Evolutionary conservation across 1,140 invertebrate genomes (phyloP).

Genomic region (Caerostris extrusa): DNA sequence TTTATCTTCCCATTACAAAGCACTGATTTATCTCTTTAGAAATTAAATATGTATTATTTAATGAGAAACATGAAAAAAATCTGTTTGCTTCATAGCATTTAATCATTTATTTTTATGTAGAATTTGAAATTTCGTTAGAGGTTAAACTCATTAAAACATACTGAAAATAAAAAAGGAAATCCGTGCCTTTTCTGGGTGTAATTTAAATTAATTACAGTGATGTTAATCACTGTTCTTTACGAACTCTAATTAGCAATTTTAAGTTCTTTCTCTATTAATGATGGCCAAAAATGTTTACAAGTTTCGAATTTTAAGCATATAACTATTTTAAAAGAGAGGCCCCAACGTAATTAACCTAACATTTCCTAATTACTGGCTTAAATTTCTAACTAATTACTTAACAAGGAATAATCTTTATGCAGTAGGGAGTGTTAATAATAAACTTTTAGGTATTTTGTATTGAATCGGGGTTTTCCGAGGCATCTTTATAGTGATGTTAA

Average conservation of each 20-base stretch:
- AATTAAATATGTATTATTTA: no score
- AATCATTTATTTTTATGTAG: no score
- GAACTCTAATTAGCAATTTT: not conserved
- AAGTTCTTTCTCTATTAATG: not conserved
- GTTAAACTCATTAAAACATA: no score
- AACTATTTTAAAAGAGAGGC: not conserved
- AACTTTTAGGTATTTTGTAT: not conserved
- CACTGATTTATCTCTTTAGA: no score
- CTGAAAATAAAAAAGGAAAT: not conserved
- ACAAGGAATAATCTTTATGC: not conserved
- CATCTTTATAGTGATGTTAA: not conserved
- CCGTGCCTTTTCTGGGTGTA: not conserved
- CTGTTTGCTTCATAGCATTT: no score
- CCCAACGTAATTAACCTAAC: not conserved
- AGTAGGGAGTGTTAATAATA: not conserved
- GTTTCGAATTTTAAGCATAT: not conserved
- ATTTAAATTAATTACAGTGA: not conserved
- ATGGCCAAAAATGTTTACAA: not conserved
- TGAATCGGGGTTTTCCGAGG: not conserved
- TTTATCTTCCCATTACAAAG: no score
- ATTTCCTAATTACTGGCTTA: not conserved
- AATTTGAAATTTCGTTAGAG: no score
- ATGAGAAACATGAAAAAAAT: no score
- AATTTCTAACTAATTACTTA: not conserved
- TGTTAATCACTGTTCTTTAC: not conserved